Base-by-base conservation (phyloP, 1,140 invertebrate species). In the Pogonognathellus flavescens region DNA sequence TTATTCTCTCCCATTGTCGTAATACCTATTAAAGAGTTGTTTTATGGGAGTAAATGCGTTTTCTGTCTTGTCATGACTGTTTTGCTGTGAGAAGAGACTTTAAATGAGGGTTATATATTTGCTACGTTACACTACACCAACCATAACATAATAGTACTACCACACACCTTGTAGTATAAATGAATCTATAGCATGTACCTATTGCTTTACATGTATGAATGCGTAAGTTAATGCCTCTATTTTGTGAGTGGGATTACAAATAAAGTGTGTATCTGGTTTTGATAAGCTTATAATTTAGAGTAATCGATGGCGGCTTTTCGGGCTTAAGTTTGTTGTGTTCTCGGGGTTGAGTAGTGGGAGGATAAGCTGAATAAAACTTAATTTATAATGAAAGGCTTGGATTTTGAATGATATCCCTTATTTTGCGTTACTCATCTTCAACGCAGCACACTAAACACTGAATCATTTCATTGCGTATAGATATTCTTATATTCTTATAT, bases 281-380 rank as follows among this genome's bases (percentile, higher is more conserved):
- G 59, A 62, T 62, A 62, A 62, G 59, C 59, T 62, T 62, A 41
- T 70, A 70, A 70, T 14, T 70, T 70, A 70, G 22, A 7, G 22
- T 41, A 41, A 41, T 70, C 22, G 9, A 11, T 13, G 62, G 22
- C 22, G 62, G 62, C 16, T 70, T 13, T 70, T 25, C 22, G 20
- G 25, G 62, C 59, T 20, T 62, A n/a, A 62, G 59, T n/a, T 62
- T 72, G 31, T 49, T 72, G 66, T 62, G 60, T 25, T 55, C 53
- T 14, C 11, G 9, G 11, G 16, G 53, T 62, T 72, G 16, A 41
- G 66, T 25, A 14, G 66, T 72, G 41, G 66, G 66, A 72, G 66
- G 66, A 49, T 49, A 72, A 72, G 22, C 8, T n/a, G 31, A 49
- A 72, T n/a, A 72, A 72, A 72, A 49, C 8, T 62, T 62, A 62